Conservation (phyloP, 2,797 vertebrate species). For the Gymnopithys bicolor region DNA sequence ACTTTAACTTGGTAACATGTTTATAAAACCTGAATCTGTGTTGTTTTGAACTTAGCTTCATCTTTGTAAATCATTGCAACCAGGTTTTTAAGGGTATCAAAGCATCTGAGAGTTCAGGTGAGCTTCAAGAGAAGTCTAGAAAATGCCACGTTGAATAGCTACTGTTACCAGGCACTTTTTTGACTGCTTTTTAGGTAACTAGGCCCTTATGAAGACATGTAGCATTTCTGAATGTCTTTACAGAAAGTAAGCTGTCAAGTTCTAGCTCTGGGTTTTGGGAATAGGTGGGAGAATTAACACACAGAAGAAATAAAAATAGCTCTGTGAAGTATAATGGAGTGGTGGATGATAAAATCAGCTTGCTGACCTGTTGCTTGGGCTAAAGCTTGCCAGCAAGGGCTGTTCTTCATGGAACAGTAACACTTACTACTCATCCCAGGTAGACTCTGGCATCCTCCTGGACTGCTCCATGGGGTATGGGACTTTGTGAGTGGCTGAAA, state of each 20-base stretch:
- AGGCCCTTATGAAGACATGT: neutral
- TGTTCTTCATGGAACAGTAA: neutral
- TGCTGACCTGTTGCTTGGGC: neutral
- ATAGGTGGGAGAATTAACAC: conserved; percentile 43
- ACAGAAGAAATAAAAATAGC: conserved; percentile 28
- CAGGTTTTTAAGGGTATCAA: neutral
- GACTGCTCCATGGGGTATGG: neutral
- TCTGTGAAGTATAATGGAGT: neutral
- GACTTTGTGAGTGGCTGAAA: neutral
- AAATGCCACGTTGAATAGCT: neutral
- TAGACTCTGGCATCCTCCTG: neutral
- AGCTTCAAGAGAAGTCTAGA: neutral
- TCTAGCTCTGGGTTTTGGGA: conserved; percentile 19
- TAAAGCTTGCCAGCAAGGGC: neutral
- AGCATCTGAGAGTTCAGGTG: neutral
- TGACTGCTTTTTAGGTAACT: conserved; percentile 17
- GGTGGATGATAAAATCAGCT: neutral
- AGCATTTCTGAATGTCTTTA: conserved; percentile 3
- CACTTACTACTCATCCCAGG: neutral
- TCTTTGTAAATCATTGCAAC: neutral
- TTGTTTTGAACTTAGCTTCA: neutral
- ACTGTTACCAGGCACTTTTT: neutral
- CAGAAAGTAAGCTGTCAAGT: conserved; percentile 29
- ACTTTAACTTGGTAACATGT: neutral
- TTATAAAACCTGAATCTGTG: neutral